A percentile compares a stretch with the other conserved stretches of the same genome.
Conservation (phyloP, 2,888 invertebrate genomes). For the Drosophila greeni region DNA sequence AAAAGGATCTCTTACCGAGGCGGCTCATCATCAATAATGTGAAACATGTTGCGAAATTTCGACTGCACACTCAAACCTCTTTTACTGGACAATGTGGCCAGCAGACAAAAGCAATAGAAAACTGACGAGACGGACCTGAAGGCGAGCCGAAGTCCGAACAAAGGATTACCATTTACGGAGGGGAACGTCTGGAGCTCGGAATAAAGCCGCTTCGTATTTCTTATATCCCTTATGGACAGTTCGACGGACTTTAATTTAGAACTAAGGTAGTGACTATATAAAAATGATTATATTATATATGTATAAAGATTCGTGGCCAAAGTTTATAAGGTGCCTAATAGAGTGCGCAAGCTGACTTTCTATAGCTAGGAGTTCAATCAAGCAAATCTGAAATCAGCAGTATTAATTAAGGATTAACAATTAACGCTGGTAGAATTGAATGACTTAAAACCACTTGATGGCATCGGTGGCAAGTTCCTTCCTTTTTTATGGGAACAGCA, state of each 20-base stretch:
- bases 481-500: conserved; percentile 45
- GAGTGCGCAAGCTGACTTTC: not conserved
- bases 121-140: conserved; percentile 19
- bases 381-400: not conserved
- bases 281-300: not conserved
- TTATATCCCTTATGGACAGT: conserved; percentile 26
- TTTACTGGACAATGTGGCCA: conserved; percentile 57
- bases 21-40: conserved; percentile 66
- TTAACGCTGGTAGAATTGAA: conserved; percentile 5
- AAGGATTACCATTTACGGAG: conserved; percentile 36
- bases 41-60: conserved; percentile 73
- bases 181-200: conserved; percentile 31
- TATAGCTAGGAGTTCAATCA: not conserved
- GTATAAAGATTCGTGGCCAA: not conserved
- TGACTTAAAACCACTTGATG: conserved; percentile 51
- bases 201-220: conserved; percentile 60
- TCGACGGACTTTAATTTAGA: not conserved
- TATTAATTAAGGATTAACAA: not conserved
- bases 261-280: not conserved
- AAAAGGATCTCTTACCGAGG: conserved; percentile 41
- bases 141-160: conserved; percentile 40
- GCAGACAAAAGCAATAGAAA: conserved; percentile 67
- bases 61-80: conserved; percentile 67
- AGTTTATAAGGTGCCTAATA: not conserved
- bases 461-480: conserved; percentile 46